Evolutionary conservation across 92 coral and sea anemone species (phyloP).

Genomic region (Epizoanthus scotinus): DNA sequence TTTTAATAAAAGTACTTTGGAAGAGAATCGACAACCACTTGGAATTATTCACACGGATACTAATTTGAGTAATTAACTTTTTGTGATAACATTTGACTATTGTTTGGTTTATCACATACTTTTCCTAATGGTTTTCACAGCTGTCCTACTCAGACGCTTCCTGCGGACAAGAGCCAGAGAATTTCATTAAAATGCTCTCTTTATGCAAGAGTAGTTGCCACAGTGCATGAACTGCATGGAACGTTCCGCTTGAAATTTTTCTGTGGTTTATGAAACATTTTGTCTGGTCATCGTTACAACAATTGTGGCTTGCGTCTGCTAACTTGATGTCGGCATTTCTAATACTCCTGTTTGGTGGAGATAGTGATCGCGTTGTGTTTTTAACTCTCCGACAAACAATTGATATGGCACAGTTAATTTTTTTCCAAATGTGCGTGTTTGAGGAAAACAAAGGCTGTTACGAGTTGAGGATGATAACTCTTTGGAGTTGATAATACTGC

Average conservation of each 20-base stretch:
- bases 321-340: slow-evolving; percentile 35
- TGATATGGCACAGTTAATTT: not conserved
- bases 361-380: slow-evolving; percentile 28
- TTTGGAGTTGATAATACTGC: slow-evolving; percentile 22
- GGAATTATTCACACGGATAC: slow-evolving; percentile 2
- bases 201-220: not conserved
- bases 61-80: slow-evolving; percentile 65
- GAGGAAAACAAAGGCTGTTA: not conserved
- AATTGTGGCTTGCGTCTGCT: slow-evolving; percentile 18
- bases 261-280: not conserved
- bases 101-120: slow-evolving; percentile 73
- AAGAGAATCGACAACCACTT: not conserved
- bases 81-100: slow-evolving; percentile 66
- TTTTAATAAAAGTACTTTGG: not conserved
- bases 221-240: not conserved
- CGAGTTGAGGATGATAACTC: not conserved
- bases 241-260: not conserved
- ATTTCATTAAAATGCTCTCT: slow-evolving; percentile 26
- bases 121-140: slow-evolving; percentile 70
- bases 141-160: slow-evolving; percentile 44
- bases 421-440: slow-evolving; percentile 14
- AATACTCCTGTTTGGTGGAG: slow-evolving; percentile 25
- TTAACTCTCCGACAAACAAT: slow-evolving; percentile 16
- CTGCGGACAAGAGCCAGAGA: slow-evolving; percentile 18
- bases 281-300: slow-evolving; percentile 1